Evolutionary conservation across 53 echinoderm and acorn worm species (phyloP).

Genomic region (Paracentrotus lividus): DNA sequence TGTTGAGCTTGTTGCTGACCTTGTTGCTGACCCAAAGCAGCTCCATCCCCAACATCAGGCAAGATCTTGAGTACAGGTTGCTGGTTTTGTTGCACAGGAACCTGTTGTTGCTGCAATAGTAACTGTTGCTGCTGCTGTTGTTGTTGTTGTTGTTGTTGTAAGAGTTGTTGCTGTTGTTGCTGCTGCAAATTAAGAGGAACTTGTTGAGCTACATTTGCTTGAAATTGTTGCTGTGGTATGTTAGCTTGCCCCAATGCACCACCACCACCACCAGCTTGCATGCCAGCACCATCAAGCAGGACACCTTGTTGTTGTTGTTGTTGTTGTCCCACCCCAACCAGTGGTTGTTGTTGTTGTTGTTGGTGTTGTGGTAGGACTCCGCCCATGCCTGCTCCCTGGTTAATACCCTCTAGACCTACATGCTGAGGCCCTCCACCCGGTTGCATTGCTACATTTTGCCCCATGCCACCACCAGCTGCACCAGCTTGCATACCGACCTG

Average conservation of each 20-base stretch:
- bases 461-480: conserved; percentile 59
- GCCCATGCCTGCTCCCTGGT: conserved; percentile 30
- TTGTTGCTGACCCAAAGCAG: conserved; percentile 30
- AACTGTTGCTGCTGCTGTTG: conserved; percentile 54
- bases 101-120: conserved; percentile 53
- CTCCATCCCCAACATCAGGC: conserved; percentile 53
- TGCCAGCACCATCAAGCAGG: conserved; percentile 54
- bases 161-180: conserved; percentile 56
- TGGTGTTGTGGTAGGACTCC: conserved; percentile 53
- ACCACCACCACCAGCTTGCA: conserved; percentile 43
- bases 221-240: conserved; percentile 41
- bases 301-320: conserved; percentile 54
- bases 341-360: conserved; percentile 55
- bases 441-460: conserved; percentile 52
- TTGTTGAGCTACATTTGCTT: conserved; percentile 65
- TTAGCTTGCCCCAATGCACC: conserved; percentile 39
- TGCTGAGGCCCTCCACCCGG: conserved; percentile 50
- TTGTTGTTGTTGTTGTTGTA: conserved; percentile 67
- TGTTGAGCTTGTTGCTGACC: background rate
- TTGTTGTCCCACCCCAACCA: conserved; percentile 46
- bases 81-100: conserved; percentile 55
- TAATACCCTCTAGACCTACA: conserved; percentile 34
- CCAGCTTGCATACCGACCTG: conserved; percentile 57
- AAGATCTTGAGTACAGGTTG: conserved; percentile 57
- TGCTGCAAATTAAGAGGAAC: conserved; percentile 65